Conservation (phyloP, 2,888 invertebrate genomes). For the Protula sp. region DNA sequence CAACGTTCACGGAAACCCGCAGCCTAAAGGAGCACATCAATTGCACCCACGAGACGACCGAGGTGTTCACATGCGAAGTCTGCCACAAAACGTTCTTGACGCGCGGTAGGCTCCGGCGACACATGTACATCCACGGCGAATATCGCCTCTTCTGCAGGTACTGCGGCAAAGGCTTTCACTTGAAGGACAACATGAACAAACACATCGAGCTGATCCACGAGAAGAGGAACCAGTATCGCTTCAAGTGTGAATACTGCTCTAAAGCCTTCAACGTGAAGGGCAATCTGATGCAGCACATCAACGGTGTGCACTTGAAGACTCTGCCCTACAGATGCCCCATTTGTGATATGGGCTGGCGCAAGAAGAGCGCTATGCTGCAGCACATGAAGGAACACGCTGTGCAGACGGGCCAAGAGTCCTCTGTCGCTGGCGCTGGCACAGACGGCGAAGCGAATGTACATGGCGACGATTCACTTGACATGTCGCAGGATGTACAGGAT, state of each 20-base stretch:
- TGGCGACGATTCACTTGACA: too few relatives aligned
- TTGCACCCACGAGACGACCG: conserved; percentile 14
- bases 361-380: conserved; percentile 10
- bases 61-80: conserved; percentile 12
- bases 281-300: conserved; percentile 18
- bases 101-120: conserved; percentile 13
- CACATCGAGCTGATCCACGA: conserved; percentile 20
- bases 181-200: conserved; percentile 22
- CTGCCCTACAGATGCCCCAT: conserved; percentile 14
- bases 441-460: too few relatives aligned
- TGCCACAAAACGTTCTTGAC: conserved; percentile 17
- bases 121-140: conserved; percentile 17
- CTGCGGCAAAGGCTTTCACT: conserved; percentile 19
- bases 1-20: conserved; percentile 12
- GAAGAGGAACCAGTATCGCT: conserved; percentile 3
- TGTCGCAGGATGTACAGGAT: too few relatives aligned
- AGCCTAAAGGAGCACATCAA: conserved; percentile 16
- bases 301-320: conserved; percentile 17
- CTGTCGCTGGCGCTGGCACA: too few relatives aligned
- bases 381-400: conserved; percentile 12
- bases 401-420: too few relatives aligned
- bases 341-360: conserved; percentile 13
- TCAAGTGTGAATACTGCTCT: conserved; percentile 12
- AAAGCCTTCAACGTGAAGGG: conserved; percentile 19
- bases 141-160: conserved; percentile 11